Percentiles rank a stretch among this genome's conserved stretches.
These are phyloP conservation scores for Ophioninae sp. DNA, from an alignment of 2,888 invertebrate species.

Conservation along the genomic window DNA sequence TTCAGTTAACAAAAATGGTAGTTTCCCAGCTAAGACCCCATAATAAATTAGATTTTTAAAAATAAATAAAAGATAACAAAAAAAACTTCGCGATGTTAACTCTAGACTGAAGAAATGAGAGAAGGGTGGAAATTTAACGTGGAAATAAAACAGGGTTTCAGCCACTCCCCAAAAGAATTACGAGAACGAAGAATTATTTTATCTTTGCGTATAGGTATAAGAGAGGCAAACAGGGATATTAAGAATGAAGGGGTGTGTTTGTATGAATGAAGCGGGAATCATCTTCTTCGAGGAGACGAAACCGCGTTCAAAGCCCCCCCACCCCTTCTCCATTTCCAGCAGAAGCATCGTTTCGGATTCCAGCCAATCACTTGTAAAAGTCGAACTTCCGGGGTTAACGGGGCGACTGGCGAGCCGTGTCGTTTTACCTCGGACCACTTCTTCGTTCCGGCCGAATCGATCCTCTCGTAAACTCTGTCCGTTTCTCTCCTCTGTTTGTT, in stretches of 20 bases:
- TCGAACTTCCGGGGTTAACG: slow-evolving; percentile 61
- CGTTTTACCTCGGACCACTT: slow-evolving; percentile 23
- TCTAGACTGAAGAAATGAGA: slow-evolving; percentile 31
- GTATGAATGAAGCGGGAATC: slow-evolving; percentile 48
- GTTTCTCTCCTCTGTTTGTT: too few species aligned
- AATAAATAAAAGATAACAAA: background rate
- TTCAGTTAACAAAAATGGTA: too few species aligned
- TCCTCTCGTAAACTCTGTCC: slow-evolving; percentile 2
- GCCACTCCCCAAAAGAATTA: slow-evolving; percentile 32
- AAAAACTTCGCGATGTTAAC: slow-evolving; percentile 27
- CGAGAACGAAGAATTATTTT: slow-evolving; percentile 28
- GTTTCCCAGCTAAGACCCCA: too few species aligned
- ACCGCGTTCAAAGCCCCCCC: slow-evolving; percentile 49
- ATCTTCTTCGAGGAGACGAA: slow-evolving; percentile 45
- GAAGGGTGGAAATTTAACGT: slow-evolving; percentile 13
- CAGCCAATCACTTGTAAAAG: slow-evolving; percentile 63
- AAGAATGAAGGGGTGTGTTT: slow-evolving; percentile 26
- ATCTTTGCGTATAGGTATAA: background rate
- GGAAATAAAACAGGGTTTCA: slow-evolving; percentile 19
- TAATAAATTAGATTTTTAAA: too few species aligned
- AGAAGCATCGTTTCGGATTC: slow-evolving; percentile 51
- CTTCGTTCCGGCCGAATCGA: slow-evolving; percentile 19
- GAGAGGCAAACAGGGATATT: slow-evolving; percentile 12
- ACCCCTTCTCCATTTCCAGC: background rate
- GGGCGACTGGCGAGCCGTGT: slow-evolving; percentile 42